Base-by-base conservation (phyloP, 37 sponge, comb jelly and placozoan genomes). In the Petrosia ficiformis region DNA sequence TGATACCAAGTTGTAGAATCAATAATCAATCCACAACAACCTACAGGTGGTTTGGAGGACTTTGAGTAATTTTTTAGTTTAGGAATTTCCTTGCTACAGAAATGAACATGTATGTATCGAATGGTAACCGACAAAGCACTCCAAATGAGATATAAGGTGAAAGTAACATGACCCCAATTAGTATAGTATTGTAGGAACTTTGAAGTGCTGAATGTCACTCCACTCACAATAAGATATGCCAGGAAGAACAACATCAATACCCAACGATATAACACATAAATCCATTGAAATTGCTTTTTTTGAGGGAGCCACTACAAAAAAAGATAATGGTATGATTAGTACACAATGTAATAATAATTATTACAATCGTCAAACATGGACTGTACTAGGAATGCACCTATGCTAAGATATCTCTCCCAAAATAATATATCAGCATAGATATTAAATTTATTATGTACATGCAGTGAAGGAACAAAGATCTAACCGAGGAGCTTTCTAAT, bases 241-340 rank as follows among this genome's bases (percentile, higher is more conserved):
- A 79, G 24, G 59, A 79, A 89, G 77, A 79, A 89, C 14, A 79
- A 8, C 3, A 80, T 71, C 3, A 79, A 8, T 4, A 83, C 8
- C 89, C 89, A 89, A 1, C 84, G 70, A 67, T 63, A 71, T 24
- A 79, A 39, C 40, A 89, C 35, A 67, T 71, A 89, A 32, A 83
- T 21, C 44, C 48, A 29, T 65, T 89, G 89, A 59, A 39, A 75
- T 1, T 63, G 64, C 80, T 61, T 52, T 37, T 81, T 81, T 40
- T 79, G 59, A 26, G 89, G 89, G 14, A 89, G 76, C 89, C 84
- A 89, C 89, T 89, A 68, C 58, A 81, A 5, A 40, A 38, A 31
- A 8, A 48, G 14, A 48, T 14, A 48, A 48, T 19, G 54, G 54
- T n/a, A n/a, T n/a, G n/a, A n/a, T n/a, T n/a, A n/a, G n/a, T n/a